Evolutionary conservation across 2,888 invertebrate genomes (phyloP).

Genomic region (Caenorhabditis afra): DNA sequence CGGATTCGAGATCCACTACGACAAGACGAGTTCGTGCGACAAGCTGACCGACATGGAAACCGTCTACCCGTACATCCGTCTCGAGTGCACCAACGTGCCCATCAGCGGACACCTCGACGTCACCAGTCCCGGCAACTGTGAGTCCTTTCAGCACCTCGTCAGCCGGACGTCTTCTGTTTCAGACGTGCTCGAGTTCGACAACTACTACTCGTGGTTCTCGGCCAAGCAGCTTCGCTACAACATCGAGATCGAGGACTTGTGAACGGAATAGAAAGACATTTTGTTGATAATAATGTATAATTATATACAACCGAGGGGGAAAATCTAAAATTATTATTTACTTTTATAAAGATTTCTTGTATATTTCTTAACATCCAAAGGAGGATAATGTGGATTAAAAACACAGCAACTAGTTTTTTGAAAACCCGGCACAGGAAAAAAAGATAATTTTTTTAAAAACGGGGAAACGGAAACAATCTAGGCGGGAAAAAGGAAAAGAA

Average conservation of each 20-base stretch:
- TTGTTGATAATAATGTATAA: conserved; percentile 12
- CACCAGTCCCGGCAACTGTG: conserved; percentile 77
- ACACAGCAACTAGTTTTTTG: neutral
- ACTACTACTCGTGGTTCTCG: conserved; percentile 80
- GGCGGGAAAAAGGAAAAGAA: neutral
- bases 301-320: neutral
- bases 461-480: neutral
- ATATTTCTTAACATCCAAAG: neutral
- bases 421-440: conserved; percentile 3
- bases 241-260: conserved; percentile 77
- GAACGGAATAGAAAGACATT: neutral
- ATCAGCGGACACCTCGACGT: conserved; percentile 75
- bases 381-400: neutral
- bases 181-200: conserved; percentile 80
- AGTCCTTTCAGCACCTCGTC: conserved; percentile 32
- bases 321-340: neutral
- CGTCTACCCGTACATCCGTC: conserved; percentile 79
- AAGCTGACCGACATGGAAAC: conserved; percentile 79
- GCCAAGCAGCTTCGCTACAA: conserved; percentile 80
- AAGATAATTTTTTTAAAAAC: neutral
- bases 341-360: neutral
- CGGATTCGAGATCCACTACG: conserved; percentile 80
- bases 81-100: conserved; percentile 80
- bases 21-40: conserved; percentile 66
- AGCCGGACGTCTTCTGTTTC: conserved; percentile 37